Evolutionary conservation across 1,140 invertebrate genomes (phyloP), one percentile per base, ranked within the genome.

Genomic region (Pogonomyrmex californicus): DNA sequence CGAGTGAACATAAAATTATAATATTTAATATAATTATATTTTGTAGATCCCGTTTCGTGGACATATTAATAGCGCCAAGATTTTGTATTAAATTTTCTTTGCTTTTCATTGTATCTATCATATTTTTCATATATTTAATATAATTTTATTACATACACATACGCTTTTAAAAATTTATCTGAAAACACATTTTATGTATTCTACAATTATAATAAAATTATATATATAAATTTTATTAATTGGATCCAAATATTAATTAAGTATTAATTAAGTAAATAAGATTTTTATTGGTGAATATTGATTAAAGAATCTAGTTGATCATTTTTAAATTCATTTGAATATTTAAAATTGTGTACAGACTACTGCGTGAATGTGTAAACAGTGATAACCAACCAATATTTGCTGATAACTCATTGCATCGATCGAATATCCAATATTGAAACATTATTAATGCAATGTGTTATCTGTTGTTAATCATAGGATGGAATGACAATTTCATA

Each of bases 401-500:
- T 75, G 36, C 63, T 12, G 36, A 70, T 77, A 47, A 56, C 17
- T 54, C 1, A 65, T 12, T 36, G 1, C 10, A 54, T 54, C 65
- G 33, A 76, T 68, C n/a, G 47, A 33, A 23, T 6, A 17, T 10
- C 12, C 17, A 58, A 83, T 56, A 54, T 60, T 87, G 86, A 63
- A 71, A 71, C 47, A 56, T 87, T 63, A 60, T 47, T 58, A 54
- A 14, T 56, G 23, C 30, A 36, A 38, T n/a, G 9, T 41, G 23
- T 71, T 58, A 44, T 49, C 60, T 17, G 5, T 14, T n/a, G n/a
- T 12, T 47, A 38, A 51, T 10, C 54, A 49, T 36, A 14, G n/a
- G 54, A 47, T 41, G 0, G 44, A 47, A 54, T 44, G 9, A 58
- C 2, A 36, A 30, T 60, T 87, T 79, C 30, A 17, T 54, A 38